Conservation (phyloP, 37 sponge, comb jelly and placozoan genomes). For the Ephydatia muelleri region DNA sequence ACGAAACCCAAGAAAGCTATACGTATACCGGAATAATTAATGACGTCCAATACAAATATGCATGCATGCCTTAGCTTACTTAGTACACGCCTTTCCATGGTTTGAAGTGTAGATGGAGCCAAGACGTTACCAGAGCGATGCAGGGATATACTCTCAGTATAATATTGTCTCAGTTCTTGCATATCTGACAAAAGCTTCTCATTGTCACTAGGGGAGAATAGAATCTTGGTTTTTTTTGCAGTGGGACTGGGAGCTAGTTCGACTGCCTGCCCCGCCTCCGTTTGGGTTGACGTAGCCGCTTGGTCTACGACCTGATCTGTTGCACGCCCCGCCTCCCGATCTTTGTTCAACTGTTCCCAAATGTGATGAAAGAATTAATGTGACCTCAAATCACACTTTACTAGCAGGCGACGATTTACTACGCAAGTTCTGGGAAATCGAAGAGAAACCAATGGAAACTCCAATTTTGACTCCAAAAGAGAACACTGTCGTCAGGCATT, state of each 20-base stretch:
- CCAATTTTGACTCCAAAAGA: conserved; percentile 27
- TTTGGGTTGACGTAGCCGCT: not conserved
- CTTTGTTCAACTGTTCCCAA: not conserved
- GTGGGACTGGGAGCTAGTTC: not conserved
- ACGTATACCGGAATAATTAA: not conserved
- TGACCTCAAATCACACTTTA: conserved; percentile 7
- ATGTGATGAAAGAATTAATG: not conserved
- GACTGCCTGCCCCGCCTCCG: not conserved
- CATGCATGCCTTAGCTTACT: not conserved
- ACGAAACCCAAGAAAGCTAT: not conserved
- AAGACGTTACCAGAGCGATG: not conserved
- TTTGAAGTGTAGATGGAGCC: not conserved
- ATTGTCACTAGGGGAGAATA: not conserved
- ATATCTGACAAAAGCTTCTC: not conserved
- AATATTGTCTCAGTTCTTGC: not conserved
- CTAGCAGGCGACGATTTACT: conserved; percentile 37
- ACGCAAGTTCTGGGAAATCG: conserved; percentile 49
- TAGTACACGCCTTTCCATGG: not conserved
- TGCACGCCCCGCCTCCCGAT: not conserved
- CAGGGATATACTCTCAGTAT: not conserved
- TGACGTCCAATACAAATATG: not conserved
- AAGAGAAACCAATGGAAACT: conserved; percentile 12
- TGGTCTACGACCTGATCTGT: not conserved
- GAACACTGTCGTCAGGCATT: conserved; percentile 10
- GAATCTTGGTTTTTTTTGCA: not conserved